Evolutionary conservation across 2,888 invertebrate genomes (phyloP).

Genomic region (Melanostoma scalare): DNA sequence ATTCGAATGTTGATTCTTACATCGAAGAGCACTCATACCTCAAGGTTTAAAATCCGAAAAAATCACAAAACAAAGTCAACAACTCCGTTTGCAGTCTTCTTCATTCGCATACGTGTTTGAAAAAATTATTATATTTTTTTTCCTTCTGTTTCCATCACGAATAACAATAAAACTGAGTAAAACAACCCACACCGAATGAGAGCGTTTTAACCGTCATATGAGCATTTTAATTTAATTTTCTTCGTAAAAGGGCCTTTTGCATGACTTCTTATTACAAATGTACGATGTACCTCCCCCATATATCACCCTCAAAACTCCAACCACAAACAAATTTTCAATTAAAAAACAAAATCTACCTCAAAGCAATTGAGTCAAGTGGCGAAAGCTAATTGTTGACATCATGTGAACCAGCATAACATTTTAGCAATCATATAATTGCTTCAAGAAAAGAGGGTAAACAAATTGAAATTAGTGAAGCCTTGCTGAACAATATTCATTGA

Average conservation of each 20-base stretch:
- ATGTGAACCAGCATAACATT: constrained; percentile 67
- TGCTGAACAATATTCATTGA: constrained; percentile 46
- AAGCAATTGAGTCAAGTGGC: constrained; percentile 65
- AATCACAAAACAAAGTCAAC: too few species aligned
- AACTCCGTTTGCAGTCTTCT: too few species aligned
- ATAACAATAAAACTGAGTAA: constrained; percentile 6
- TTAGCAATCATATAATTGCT: constrained; percentile 67
- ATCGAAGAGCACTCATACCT: too few species aligned
- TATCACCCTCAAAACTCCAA: background rate
- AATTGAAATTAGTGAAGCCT: constrained; percentile 66
- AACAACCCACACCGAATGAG: background rate
- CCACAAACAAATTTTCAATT: constrained; percentile 6
- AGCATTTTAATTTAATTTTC: constrained; percentile 19
- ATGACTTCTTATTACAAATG: constrained; percentile 2
- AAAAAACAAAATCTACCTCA: constrained; percentile 16
- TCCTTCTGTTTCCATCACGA: background rate
- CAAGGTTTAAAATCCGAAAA: too few species aligned
- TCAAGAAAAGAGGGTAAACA: constrained; percentile 40
- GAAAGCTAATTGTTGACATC: constrained; percentile 61
- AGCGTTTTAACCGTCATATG: constrained; percentile 1
- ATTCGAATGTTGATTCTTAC: too few species aligned
- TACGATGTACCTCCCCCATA: too few species aligned
- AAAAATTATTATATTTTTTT: background rate
- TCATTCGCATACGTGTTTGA: background rate
- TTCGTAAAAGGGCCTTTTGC: background rate